Conservation (phyloP, 37 sponge, comb jelly and placozoan species). For the Aphrocallistes beatrix region DNA sequence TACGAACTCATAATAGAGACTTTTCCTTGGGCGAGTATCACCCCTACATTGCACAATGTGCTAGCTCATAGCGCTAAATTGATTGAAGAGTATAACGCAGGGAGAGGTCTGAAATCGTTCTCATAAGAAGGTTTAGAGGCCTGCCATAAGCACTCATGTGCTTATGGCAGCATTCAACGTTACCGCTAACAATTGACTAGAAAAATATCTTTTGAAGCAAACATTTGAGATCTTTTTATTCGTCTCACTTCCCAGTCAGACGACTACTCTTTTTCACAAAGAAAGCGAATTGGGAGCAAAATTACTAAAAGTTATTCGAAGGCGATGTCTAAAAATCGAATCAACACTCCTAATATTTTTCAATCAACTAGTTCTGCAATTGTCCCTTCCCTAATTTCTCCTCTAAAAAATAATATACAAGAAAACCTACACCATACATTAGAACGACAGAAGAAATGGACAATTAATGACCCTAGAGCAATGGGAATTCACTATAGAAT, state of each 20-base stretch:
- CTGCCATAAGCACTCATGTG: too few species aligned
- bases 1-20: background rate
- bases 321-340: too few species aligned
- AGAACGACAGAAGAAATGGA: constrained; percentile 20
- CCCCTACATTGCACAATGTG: background rate
- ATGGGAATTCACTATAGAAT: background rate
- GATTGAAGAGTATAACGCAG: background rate
- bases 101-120: background rate
- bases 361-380: background rate
- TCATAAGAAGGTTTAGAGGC: background rate
- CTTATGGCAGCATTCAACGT: background rate
- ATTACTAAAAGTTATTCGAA: background rate
- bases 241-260: background rate
- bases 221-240: background rate
- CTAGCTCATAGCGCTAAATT: background rate
- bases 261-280: too few species aligned
- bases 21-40: background rate
- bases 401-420: background rate
- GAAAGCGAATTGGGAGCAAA: background rate
- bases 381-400: background rate
- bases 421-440: background rate
- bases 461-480: constrained; percentile 29
- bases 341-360: too few species aligned
- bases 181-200: background rate
- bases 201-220: background rate